A percentile compares a stretch with the other conserved stretches of the same genome.
Conservation (phyloP, 2,797 vertebrate species). For the Falco cherrug region DNA sequence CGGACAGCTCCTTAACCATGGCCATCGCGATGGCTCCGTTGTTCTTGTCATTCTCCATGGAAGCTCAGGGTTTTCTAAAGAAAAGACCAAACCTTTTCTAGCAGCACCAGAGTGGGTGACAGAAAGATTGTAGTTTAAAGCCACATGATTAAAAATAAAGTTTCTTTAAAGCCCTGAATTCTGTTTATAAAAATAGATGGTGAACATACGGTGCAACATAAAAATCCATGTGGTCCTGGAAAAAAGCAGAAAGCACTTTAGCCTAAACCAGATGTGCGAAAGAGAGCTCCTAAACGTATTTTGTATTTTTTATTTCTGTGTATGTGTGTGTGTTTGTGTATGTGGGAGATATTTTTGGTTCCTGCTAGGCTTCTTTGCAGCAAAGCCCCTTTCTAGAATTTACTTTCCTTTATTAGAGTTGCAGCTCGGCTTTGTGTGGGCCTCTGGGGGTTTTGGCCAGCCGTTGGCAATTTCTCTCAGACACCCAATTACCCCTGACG, state of each 20-base stretch:
- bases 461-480: conserved; percentile 94
- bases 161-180: conserved; percentile 49
- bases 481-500: conserved; percentile 94
- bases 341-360: conserved; percentile 79
- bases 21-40: neutral
- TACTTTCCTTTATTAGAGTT: conserved; percentile 92
- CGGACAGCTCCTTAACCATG: neutral
- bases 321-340: conserved; percentile 65
- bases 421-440: conserved; percentile 81
- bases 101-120: neutral
- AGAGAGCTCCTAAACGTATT: conserved; percentile 50
- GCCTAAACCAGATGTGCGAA: conserved; percentile 74
- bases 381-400: conserved; percentile 85
- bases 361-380: conserved; percentile 77
- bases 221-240: conserved; percentile 60
- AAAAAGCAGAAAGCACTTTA: conserved; percentile 58
- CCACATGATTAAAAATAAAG: conserved; percentile 54
- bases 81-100: neutral
- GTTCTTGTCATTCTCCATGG: neutral
- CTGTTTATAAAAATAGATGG: conserved; percentile 66
- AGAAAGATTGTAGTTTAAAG: conserved; percentile 33
- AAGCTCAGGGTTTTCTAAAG: conserved; percentile 18
- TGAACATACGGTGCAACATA: conserved; percentile 48
- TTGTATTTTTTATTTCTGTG: conserved; percentile 69
- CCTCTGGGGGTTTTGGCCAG: conserved; percentile 88